Percentiles rank a stretch among this genome's conserved stretches.
phyloP scores from a whole-genome alignment of 2,797 vertebrate species.

The Thaleichthys pacificus region DNA sequence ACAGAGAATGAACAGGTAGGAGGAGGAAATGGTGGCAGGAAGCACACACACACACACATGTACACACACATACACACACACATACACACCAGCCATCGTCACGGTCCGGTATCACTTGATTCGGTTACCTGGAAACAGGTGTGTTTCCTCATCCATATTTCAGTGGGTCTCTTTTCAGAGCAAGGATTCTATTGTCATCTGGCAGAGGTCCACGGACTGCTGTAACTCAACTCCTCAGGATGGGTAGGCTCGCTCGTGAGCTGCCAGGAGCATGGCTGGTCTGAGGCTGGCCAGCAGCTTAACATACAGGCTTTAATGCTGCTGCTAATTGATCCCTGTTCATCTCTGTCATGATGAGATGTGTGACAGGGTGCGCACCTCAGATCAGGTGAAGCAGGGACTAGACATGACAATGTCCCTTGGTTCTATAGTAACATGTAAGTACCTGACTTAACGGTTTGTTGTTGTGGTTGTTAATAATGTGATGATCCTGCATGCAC shows the following conservation, averaged over 20 bases:
- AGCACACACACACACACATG: slow-evolving; percentile 29
- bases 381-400: not conserved
- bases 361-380: not conserved
- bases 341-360: not conserved
- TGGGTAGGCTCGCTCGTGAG: not conserved
- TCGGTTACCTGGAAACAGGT: slow-evolving; percentile 84
- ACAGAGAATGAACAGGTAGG: slow-evolving; percentile 48
- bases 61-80: slow-evolving; percentile 15
- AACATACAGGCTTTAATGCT: not conserved
- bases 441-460: too few species aligned
- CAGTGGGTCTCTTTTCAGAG: slow-evolving; percentile 67
- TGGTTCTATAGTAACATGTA: too few species aligned
- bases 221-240: slow-evolving; percentile 48
- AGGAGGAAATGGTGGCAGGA: slow-evolving; percentile 42
- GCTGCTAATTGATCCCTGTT: not conserved
- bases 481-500: too few species aligned
- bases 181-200: slow-evolving; percentile 67
- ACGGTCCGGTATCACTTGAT: slow-evolving; percentile 67
- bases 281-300: not conserved
- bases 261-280: too few species aligned
- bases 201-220: slow-evolving; percentile 44
- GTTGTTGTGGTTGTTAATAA: too few species aligned
- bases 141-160: slow-evolving; percentile 83
- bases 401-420: too few species aligned
- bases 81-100: slow-evolving; percentile 45